These are phyloP conservation scores for Dicerorhinus sumatrensis DNA, from an alignment of 2,113 vertebrate genomes.

Conservation along the genomic window DNA sequence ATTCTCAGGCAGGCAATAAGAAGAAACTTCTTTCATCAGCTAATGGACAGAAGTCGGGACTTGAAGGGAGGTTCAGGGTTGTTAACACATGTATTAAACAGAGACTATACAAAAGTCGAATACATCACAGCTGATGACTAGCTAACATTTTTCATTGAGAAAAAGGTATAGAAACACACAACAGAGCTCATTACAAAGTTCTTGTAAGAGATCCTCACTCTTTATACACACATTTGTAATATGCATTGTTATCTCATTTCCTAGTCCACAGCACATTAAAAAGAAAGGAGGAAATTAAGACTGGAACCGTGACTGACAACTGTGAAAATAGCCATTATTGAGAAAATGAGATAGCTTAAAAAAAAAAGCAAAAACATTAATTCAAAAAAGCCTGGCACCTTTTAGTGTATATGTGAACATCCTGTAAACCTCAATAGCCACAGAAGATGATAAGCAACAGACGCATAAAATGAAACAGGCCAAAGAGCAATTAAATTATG, in stretches of 20 bases:
- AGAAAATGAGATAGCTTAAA: not conserved
- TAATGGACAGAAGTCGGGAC: not conserved
- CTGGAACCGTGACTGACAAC: not conserved
- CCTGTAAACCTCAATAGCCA: not conserved
- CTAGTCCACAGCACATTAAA: not conserved
- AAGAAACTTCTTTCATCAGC: not conserved
- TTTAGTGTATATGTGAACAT: not conserved
- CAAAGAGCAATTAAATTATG: not conserved
- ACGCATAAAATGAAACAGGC: not conserved
- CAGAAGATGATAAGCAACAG: not conserved
- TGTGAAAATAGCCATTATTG: not conserved
- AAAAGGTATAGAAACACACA: constrained; percentile 28
- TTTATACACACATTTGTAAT: not conserved
- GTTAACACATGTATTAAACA: not conserved
- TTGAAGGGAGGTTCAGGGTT: not conserved
- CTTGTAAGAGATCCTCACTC: not conserved
- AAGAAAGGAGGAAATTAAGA: not conserved
- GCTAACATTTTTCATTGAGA: not conserved
- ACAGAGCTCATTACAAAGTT: not conserved
- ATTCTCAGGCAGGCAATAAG: not conserved
- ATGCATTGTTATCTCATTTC: not conserved
- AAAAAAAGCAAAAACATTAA: not conserved
- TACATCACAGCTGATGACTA: not conserved
- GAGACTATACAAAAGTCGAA: not conserved
- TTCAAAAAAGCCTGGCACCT: not conserved